Base-by-base conservation (phyloP, 2,113 vertebrate genomes). In the Colaptes auratus region DNA sequence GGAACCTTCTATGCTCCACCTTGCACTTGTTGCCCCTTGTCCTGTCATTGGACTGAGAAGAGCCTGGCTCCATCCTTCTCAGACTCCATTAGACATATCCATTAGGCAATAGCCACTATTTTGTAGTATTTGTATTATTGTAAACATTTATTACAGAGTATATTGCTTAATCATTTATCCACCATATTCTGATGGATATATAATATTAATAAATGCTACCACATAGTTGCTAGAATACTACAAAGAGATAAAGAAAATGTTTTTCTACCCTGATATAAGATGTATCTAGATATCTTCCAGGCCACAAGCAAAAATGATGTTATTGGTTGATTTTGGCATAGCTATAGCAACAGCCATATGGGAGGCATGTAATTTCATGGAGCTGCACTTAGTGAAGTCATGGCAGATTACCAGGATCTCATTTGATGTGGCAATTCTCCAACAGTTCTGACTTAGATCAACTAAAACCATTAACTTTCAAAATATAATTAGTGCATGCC, bases 391-490 rank as follows among this genome's bases (percentile, higher is more conserved):
- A 85, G 79, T 71, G 63, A 90, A 95, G 55, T 89, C 82, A 70
- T 81, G 72, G 82, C 92, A 92, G 78, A 86, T 77, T 92, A 95
- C 72, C 93, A 93, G 44, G 31, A 81, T 61, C 85, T 95, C 93
- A 92, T 97, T 89, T 95, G 76, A 77, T 84, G 50, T 95, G 96
- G 95, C 93, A 91, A 18, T 30, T 86, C 13, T 91, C 96, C 95
- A 92, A 59, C 69, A 71, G 73, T 69, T 86, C 73, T 85, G 60
- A 56, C 11, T 23, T 91, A 94, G 76, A 90, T 89, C 82, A 92
- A 23, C 88, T 74, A 86, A 84, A 93, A 46, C 48, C 39, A 94
- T 95, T 92, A 90, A 79, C 66, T 82, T 94, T 85, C 53, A 82
- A 86, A 92, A 95, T 90, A 82, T 23, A 78, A 92, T 93, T 92